Evolutionary conservation across 2,797 vertebrate genomes (phyloP).

Genomic region (Lepilemur septentrionalis): DNA sequence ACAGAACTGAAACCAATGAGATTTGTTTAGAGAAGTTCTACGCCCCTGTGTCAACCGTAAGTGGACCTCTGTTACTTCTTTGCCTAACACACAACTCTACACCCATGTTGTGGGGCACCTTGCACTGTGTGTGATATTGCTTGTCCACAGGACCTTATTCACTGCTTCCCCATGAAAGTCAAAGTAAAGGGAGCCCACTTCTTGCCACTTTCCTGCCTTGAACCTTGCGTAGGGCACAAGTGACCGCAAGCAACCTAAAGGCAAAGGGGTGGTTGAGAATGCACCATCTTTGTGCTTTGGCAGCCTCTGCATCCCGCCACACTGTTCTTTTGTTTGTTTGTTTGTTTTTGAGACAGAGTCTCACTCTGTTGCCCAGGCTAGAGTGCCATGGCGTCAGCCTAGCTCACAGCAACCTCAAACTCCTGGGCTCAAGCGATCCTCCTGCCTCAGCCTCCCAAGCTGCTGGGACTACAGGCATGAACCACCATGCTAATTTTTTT

Average conservation of each 20-base stretch:
- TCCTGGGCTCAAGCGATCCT: too few relatives aligned
- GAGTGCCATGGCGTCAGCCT: too few relatives aligned
- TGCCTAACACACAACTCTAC: neutral
- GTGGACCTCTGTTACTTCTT: neutral
- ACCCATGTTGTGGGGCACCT: too few relatives aligned
- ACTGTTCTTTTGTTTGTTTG: too few relatives aligned
- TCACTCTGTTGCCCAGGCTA: too few relatives aligned
- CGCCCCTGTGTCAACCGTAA: neutral
- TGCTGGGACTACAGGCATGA: too few relatives aligned
- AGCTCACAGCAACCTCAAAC: too few relatives aligned
- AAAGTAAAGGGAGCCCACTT: neutral
- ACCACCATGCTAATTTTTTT: too few relatives aligned
- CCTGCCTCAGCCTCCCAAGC: too few relatives aligned
- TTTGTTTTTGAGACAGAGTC: too few relatives aligned
- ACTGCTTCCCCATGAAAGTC: neutral
- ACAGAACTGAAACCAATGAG: neutral
- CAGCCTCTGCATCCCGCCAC: neutral
- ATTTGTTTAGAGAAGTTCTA: neutral
- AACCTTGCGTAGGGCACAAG: neutral
- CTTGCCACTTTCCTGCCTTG: neutral
- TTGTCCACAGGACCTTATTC: neutral
- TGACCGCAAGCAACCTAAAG: neutral
- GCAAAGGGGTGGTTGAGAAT: neutral
- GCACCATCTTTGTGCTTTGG: neutral
- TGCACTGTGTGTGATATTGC: too few relatives aligned